These are phyloP conservation scores for Meghimatium bilineatum DNA, from an alignment of 2,888 invertebrate genomes.

Conservation along the genomic window DNA sequence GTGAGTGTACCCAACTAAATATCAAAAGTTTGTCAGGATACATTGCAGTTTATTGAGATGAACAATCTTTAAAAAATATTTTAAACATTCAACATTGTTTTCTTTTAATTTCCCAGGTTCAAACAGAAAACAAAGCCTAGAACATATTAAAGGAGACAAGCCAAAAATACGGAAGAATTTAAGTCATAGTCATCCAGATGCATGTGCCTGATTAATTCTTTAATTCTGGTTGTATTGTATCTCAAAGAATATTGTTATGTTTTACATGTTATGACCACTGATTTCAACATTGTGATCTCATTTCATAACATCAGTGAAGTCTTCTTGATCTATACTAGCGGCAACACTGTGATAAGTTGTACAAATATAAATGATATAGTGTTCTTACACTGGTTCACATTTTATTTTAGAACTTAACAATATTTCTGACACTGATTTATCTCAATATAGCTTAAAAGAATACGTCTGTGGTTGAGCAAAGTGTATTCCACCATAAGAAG, in stretches of 20 bases:
- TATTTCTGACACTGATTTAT: too few relatives aligned
- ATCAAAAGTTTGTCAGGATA: too few relatives aligned
- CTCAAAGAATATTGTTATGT: neutral
- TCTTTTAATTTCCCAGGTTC: slow-evolving; percentile 58
- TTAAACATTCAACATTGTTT: too few relatives aligned
- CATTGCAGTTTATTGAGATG: too few relatives aligned
- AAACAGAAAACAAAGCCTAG: slow-evolving; percentile 70
- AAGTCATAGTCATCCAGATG: slow-evolving; percentile 57
- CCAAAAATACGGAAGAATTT: slow-evolving; percentile 65
- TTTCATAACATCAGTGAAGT: neutral
- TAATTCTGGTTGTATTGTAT: slow-evolving; percentile 6
- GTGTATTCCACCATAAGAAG: too few relatives aligned
- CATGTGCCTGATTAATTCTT: slow-evolving; percentile 56
- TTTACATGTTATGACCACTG: neutral
- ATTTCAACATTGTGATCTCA: slow-evolving; percentile 9
- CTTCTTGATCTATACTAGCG: neutral
- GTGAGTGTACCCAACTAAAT: too few relatives aligned
- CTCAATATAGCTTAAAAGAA: too few relatives aligned
- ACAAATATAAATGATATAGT: too few relatives aligned
- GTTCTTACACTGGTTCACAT: too few relatives aligned
- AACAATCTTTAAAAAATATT: too few relatives aligned
- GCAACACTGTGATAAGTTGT: neutral
- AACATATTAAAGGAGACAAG: slow-evolving; percentile 69
- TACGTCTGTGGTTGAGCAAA: too few relatives aligned
- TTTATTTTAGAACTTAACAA: too few relatives aligned